phyloP scores from a whole-genome alignment of 1,140 invertebrate species.

The Pseudomyrmex pallidus region DNA sequence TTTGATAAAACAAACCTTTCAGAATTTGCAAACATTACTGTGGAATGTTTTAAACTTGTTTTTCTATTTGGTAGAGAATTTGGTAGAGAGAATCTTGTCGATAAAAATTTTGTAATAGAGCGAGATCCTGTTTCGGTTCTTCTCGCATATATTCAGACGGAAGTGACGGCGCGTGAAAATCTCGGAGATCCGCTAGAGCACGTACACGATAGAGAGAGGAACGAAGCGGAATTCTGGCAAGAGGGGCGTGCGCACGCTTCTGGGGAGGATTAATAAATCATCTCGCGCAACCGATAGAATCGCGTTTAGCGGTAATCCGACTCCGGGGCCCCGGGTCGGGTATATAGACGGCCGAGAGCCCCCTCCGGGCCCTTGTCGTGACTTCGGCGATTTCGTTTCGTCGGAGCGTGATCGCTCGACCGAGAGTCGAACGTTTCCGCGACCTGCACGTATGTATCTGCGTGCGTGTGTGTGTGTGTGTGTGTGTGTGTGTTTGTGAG shows the following conservation, averaged over 20 bases:
- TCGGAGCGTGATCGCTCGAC: slow-evolving; percentile 21
- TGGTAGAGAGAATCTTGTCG: too few relatives aligned
- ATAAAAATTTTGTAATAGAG: neutral
- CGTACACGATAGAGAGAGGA: neutral
- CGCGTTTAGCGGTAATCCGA: slow-evolving; percentile 42
- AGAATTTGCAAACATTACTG: too few relatives aligned
- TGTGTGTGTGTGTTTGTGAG: neutral
- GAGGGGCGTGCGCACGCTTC: slow-evolving; percentile 6
- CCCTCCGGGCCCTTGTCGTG: neutral
- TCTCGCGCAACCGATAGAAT: slow-evolving; percentile 20
- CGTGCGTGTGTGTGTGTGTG: neutral
- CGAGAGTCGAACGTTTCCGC: slow-evolving; percentile 36
- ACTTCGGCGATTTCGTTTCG: slow-evolving; percentile 44
- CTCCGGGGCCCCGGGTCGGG: neutral
- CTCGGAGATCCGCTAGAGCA: slow-evolving; percentile 9
- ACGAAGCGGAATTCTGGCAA: neutral
- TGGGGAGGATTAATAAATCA: slow-evolving; percentile 53
- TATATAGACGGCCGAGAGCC: neutral
- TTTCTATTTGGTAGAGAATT: too few relatives aligned
- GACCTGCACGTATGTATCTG: neutral
- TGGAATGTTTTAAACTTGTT: too few relatives aligned
- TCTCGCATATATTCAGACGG: slow-evolving; percentile 18
- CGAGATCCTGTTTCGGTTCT: neutral
- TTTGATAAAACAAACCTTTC: too few relatives aligned
- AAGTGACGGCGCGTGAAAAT: slow-evolving; percentile 45